Base-by-base conservation (phyloP, 2,113 vertebrate genomes). In the Scomber japonicus region DNA sequence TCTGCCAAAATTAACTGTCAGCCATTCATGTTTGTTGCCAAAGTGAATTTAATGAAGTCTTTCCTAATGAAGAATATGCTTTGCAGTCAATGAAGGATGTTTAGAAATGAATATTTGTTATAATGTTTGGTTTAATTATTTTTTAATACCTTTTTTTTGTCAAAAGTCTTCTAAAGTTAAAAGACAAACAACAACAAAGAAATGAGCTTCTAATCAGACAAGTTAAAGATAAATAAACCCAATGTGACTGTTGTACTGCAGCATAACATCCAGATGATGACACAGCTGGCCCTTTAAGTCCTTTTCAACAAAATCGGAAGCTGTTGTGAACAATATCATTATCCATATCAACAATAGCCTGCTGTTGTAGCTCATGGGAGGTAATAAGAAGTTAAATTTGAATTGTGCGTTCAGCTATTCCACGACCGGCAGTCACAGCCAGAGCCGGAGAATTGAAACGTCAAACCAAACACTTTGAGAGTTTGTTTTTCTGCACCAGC, bases 21-120 rank as follows among this genome's bases (percentile, higher is more conserved):
- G 83, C 72, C 87, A 86, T 78, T 82, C 54, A 57, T 77, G 62
- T 82, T 35, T 30, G 73, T 79, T 90, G 88, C 91, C 91, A 93
- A 93, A 91, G 3, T 31, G 40, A 86, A 88, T 74, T 60, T 56
- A 89, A 84, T 63, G 13, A 78, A 70, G 53, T 53, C 30, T 85
- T 74, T 82, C 2, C 12, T 45, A 59, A 71, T 60, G 55, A 80
- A 72, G 17, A 55, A 59, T 69, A 46, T 30, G 17, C 17, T 68
- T 76, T 76, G 31, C 54, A 70, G 46, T 72, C n/a, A 60, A 40
- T 45, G 72, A 79, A 83, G 49, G 27, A 65, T 72, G 49, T 40
- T 65, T 19, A 11, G 48, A 63, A 67, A 46, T 15, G 10, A 31
- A 48, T 63, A 59, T 63, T 65, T 80, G 1, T 57, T 10, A 12